Conservation (phyloP, 2,113 vertebrate species). For the Microtus pennsylvanicus region DNA sequence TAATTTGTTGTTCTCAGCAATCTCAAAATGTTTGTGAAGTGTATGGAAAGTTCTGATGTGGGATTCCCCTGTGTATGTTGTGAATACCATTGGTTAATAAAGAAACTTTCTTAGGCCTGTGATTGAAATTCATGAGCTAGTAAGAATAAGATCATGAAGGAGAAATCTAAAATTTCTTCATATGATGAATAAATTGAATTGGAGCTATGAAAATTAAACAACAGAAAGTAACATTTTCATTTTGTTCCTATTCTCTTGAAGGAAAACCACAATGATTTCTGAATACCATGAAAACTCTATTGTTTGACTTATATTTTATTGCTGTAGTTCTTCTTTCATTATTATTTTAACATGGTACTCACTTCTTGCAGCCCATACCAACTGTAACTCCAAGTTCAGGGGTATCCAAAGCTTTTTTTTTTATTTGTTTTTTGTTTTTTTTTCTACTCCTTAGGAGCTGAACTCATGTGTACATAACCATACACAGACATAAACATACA, state of each 20-base stretch:
- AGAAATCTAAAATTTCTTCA: background rate
- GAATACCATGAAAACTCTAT: background rate
- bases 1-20: background rate
- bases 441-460: background rate
- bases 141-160: too few relatives aligned
- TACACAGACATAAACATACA: background rate
- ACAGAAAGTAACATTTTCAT: background rate
- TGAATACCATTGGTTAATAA: too few relatives aligned
- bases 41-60: background rate
- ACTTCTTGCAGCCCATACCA: background rate
- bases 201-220: background rate
- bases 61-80: too few relatives aligned
- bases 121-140: too few relatives aligned
- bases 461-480: background rate
- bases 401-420: too few relatives aligned
- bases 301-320: background rate
- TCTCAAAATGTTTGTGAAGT: background rate
- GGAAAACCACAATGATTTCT: background rate
- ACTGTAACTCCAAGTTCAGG: too few relatives aligned
- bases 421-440: too few relatives aligned
- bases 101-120: too few relatives aligned
- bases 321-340: background rate
- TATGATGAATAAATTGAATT: background rate
- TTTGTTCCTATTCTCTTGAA: background rate
- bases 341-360: background rate